These are phyloP conservation scores for Orthosia incerta DNA, from an alignment of 2,888 invertebrate species.

Conservation along the genomic window DNA sequence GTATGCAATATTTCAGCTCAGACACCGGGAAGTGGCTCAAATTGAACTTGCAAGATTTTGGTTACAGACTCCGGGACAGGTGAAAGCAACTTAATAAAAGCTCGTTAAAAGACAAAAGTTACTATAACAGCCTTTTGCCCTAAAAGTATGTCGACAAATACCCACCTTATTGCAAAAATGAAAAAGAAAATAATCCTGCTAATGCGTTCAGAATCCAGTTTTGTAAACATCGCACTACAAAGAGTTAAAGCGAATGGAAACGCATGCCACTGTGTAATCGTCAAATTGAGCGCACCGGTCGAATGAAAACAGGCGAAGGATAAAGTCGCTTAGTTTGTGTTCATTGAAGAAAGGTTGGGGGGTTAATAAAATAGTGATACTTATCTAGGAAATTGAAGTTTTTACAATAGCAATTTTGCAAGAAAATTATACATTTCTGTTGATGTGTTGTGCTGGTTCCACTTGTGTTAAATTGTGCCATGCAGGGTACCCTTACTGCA, in stretches of 20 bases:
- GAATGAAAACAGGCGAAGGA: not conserved
- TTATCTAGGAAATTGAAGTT: not conserved
- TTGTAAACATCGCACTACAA: conserved; percentile 6
- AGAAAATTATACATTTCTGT: too few species aligned
- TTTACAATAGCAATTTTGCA: too few species aligned
- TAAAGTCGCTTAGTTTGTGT: not conserved
- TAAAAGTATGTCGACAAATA: not conserved
- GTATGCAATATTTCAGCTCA: too few species aligned
- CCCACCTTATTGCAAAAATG: rapidly evolving
- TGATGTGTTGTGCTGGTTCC: too few species aligned
- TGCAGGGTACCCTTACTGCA: too few species aligned
- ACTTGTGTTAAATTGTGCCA: too few species aligned
- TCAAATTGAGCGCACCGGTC: conserved; percentile 29
- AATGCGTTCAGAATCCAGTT: conserved; percentile 28
- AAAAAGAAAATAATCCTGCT: not conserved
- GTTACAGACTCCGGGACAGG: too few species aligned
- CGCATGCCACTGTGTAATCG: conserved; percentile 33
- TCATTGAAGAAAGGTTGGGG: not conserved
- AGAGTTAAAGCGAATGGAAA: conserved; percentile 53
- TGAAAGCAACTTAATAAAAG: not conserved
- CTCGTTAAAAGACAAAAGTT: not conserved
- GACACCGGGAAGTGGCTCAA: too few species aligned
- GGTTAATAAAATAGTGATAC: not conserved
- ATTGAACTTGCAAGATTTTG: too few species aligned
- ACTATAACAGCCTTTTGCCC: not conserved